Conservation (phyloP, 2,888 invertebrate species). For the Flexamia atlantica region DNA sequence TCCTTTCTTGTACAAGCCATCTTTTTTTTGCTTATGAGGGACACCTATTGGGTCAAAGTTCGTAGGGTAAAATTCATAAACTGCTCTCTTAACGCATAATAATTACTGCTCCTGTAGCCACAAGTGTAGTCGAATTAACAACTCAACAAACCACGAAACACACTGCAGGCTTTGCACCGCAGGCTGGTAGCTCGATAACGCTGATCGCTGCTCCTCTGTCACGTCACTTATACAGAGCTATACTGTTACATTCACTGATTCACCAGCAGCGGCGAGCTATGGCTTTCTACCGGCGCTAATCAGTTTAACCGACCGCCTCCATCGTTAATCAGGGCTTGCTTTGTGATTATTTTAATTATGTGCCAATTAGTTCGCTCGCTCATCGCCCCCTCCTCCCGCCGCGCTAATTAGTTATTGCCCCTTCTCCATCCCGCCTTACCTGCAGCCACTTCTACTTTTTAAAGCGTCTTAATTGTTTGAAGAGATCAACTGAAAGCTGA, state of each 20-base stretch:
- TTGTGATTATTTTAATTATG: slow-evolving; percentile 64
- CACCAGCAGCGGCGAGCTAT: slow-evolving; percentile 34
- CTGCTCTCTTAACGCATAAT: no score
- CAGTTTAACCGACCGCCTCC: slow-evolving; percentile 54
- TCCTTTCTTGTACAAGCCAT: no score
- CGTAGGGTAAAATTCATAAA: no score
- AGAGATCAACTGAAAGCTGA: slow-evolving; percentile 1
- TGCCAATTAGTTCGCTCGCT: slow-evolving; percentile 58
- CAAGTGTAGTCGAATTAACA: no score
- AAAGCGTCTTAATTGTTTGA: not conserved
- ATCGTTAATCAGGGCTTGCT: slow-evolving; percentile 49
- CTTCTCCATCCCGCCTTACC: not conserved
- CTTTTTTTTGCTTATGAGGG: no score
- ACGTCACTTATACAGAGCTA: no score
- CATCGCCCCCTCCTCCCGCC: slow-evolving; percentile 43
- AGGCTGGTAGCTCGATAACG: not conserved
- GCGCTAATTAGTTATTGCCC: not conserved
- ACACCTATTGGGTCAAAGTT: no score
- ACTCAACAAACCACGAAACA: no score
- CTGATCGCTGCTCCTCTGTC: slow-evolving; percentile 17
- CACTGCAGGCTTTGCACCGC: not conserved
- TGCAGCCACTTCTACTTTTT: not conserved
- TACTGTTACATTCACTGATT: slow-evolving; percentile 39
- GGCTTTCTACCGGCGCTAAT: slow-evolving; percentile 26
- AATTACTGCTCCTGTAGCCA: no score